phyloP scores from a whole-genome alignment of 2,888 invertebrate genomes.

The Hirtodrosophila cameraria region DNA sequence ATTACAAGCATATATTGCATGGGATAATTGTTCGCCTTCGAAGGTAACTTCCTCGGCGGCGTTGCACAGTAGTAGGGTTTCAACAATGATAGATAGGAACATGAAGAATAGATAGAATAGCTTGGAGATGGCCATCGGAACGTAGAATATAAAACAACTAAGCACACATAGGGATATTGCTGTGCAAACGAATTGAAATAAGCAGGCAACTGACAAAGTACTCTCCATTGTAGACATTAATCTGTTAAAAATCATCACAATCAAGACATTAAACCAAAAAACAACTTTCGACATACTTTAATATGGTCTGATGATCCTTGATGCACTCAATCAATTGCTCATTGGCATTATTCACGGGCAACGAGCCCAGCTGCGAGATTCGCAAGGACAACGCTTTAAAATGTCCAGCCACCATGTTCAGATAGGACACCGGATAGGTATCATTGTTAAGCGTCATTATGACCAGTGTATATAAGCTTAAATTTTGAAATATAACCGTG shows the following conservation, averaged over 20 bases:
- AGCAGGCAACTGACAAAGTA: conserved; percentile 85
- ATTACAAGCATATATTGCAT: conserved; percentile 85
- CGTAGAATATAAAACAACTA: conserved; percentile 84
- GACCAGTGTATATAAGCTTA: conserved; percentile 37
- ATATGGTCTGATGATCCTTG: conserved; percentile 74
- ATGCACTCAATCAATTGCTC: conserved; percentile 64
- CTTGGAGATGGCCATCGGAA: conserved; percentile 36
- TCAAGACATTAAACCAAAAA: too few relatives aligned
- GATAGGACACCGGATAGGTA: conserved; percentile 76
- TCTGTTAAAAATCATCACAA: conserved; percentile 76
- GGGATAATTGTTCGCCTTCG: conserved; percentile 84
- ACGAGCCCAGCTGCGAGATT: conserved; percentile 34
- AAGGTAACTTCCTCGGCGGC: conserved; percentile 85
- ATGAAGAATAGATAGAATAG: conserved; percentile 33
- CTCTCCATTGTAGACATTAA: conserved; percentile 84
- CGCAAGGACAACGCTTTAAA: conserved; percentile 69
- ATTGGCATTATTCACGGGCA: not conserved
- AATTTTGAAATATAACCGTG: conserved; percentile 32
- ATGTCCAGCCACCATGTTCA: conserved; percentile 75
- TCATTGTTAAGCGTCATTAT: conserved; percentile 53
- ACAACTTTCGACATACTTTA: conserved; percentile 51
- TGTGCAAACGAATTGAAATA: conserved; percentile 85
- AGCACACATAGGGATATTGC: conserved; percentile 80
- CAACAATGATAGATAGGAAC: conserved; percentile 83
- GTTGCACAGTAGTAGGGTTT: conserved; percentile 85